These are phyloP conservation scores for Cladorhizidae sp. DNA, from an alignment of 37 sponge, comb jelly and placozoan genomes.

Conservation along the genomic window DNA sequence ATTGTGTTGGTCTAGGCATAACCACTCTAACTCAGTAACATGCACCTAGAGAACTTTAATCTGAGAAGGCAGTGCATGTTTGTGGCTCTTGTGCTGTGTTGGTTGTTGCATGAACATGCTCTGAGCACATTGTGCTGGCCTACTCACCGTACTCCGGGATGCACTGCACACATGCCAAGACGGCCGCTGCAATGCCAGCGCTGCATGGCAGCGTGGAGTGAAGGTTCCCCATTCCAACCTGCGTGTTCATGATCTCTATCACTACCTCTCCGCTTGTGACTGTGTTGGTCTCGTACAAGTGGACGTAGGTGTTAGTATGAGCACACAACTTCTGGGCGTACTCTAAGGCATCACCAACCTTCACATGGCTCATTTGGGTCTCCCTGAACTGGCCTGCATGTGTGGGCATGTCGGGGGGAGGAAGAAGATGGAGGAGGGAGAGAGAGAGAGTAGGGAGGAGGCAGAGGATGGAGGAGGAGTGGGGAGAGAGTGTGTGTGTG, in stretches of 20 bases:
- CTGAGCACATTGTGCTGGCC: too few relatives aligned
- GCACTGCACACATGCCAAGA: constrained; percentile 25
- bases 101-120: too few relatives aligned
- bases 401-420: neutral
- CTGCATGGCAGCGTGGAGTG: constrained; percentile 38
- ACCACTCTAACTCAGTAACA: too few relatives aligned
- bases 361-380: constrained; percentile 14
- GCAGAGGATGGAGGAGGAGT: neutral
- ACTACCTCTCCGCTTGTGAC: constrained; percentile 67
- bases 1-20: too few relatives aligned
- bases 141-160: neutral
- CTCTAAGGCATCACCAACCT: constrained; percentile 5
- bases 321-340: constrained; percentile 51
- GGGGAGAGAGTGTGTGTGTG: neutral
- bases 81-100: too few relatives aligned
- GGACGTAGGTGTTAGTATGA: constrained; percentile 33
- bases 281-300: constrained; percentile 52
- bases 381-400: constrained; percentile 66
- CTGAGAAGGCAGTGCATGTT: too few relatives aligned
- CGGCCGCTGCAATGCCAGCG: constrained; percentile 44
- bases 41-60: too few relatives aligned
- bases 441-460: neutral
- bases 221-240: constrained; percentile 62
- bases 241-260: constrained; percentile 49
- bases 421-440: neutral